Conservation (phyloP, 2,888 invertebrate species). For the Dioctria linearis region DNA sequence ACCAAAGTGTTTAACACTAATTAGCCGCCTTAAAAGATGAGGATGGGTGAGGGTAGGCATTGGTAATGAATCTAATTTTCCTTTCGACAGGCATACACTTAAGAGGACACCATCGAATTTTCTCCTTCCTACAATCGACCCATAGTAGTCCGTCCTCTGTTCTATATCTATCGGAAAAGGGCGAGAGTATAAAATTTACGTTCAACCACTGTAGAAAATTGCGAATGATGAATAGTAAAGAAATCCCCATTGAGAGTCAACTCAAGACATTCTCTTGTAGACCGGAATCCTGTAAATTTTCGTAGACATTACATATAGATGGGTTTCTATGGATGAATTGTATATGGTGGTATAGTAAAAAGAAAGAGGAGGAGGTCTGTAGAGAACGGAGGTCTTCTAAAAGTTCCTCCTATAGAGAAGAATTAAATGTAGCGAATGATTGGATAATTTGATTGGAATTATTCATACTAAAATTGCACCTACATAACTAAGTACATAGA, state of each 20-base stretch:
- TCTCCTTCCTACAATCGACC: not conserved
- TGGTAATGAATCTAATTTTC: constrained; percentile 55
- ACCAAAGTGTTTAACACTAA: constrained; percentile 50
- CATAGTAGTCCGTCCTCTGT: not conserved
- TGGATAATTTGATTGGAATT: constrained; percentile 65
- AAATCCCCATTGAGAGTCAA: constrained; percentile 28
- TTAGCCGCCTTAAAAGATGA: constrained; percentile 33
- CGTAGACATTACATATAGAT: constrained; percentile 29
- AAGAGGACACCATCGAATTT: not conserved
- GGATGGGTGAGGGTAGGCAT: constrained; percentile 28
- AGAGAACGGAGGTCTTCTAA: constrained; percentile 18
- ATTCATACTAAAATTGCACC: constrained; percentile 59
- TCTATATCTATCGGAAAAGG: not conserved
- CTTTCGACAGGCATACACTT: constrained; percentile 32
- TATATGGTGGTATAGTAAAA: no score
- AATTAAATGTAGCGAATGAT: constrained; percentile 66
- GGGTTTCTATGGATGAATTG: constrained; percentile 12
- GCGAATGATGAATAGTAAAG: constrained; percentile 34
- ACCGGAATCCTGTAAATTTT: constrained; percentile 17
- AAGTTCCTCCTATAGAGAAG: constrained; percentile 55
- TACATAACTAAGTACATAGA: not conserved
- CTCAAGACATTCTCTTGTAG: constrained; percentile 20
- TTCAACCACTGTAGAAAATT: constrained; percentile 31
- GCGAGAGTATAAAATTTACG: constrained; percentile 11
- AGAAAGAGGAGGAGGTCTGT: no score